Evolutionary conservation across 2,113 vertebrate species (phyloP).

Genomic region (Gobius niger): DNA sequence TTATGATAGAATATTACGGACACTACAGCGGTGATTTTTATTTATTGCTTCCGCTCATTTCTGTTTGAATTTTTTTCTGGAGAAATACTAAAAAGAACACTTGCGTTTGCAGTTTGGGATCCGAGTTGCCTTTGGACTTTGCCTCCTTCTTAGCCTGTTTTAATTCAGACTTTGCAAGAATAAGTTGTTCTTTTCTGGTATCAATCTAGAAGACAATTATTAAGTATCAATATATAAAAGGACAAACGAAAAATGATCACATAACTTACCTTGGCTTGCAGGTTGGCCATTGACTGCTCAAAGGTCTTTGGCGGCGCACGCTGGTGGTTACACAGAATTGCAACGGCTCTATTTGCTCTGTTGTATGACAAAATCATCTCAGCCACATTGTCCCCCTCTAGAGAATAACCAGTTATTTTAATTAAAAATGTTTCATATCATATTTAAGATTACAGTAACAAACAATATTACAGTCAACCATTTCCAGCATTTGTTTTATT

Average conservation of each 20-base stretch:
- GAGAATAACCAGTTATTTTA: constrained; percentile 1
- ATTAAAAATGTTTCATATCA: not conserved
- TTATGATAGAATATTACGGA: too few species aligned
- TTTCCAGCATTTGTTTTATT: not conserved
- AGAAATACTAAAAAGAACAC: constrained; percentile 9
- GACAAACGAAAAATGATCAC: not conserved
- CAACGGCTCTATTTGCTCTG: constrained; percentile 78
- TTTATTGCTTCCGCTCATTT: too few species aligned
- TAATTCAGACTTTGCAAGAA: constrained; percentile 67
- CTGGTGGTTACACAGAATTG: constrained; percentile 83
- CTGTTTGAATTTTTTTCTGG: not conserved
- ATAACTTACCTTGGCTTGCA: constrained; percentile 74
- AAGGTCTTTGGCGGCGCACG: constrained; percentile 81
- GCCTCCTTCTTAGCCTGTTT: constrained; percentile 70
- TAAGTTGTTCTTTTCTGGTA: constrained; percentile 66
- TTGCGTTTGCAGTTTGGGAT: constrained; percentile 59
- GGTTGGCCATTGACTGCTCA: constrained; percentile 81
- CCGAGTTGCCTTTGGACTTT: constrained; percentile 52
- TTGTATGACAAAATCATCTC: constrained; percentile 82
- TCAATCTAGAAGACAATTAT: constrained; percentile 54
- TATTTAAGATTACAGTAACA: not conserved
- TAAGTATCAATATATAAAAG: not conserved
- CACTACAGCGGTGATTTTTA: too few species aligned
- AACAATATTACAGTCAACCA: not conserved
- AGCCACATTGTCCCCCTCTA: constrained; percentile 65